A percentile compares a stretch with the other conserved stretches of the same genome.
Evolutionary conservation across 2,888 invertebrate species (phyloP).

Genomic region (Caradrina kadenii): DNA sequence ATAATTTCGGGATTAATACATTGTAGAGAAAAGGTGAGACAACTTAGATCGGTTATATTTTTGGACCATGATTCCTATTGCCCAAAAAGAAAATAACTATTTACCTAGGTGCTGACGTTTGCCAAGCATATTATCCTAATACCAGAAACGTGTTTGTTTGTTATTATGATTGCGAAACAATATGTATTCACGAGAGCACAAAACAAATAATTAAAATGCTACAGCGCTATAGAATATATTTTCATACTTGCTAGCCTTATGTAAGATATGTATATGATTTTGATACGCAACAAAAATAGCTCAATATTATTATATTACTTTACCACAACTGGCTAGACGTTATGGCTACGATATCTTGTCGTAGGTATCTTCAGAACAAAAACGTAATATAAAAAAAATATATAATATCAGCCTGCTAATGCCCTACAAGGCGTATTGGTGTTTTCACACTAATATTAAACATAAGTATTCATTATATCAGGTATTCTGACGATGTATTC

Average conservation of each 20-base stretch:
- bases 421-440: too few relatives aligned
- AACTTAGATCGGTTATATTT: background rate
- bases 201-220: constrained; percentile 1
- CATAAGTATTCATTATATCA: too few relatives aligned
- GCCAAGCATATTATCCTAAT: background rate
- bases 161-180: background rate
- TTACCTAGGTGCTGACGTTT: background rate
- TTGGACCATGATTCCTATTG: background rate
- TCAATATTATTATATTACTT: background rate
- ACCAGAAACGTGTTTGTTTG: background rate
- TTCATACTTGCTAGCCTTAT: background rate
- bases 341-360: background rate
- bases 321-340: constrained; percentile 4
- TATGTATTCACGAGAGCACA: background rate
- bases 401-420: too few relatives aligned
- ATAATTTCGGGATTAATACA: too few relatives aligned
- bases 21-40: background rate
- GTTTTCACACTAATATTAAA: too few relatives aligned
- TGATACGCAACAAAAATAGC: background rate
- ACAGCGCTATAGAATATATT: background rate
- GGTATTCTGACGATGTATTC: too few relatives aligned
- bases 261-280: background rate
- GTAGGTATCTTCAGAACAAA: background rate
- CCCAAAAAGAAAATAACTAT: constrained; percentile 18
- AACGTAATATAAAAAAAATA: background rate